Percentiles rank a stretch among this genome's conserved stretches.
phyloP scores from a whole-genome alignment of 2,888 invertebrate species.

The Halictus quadricinctus region DNA sequence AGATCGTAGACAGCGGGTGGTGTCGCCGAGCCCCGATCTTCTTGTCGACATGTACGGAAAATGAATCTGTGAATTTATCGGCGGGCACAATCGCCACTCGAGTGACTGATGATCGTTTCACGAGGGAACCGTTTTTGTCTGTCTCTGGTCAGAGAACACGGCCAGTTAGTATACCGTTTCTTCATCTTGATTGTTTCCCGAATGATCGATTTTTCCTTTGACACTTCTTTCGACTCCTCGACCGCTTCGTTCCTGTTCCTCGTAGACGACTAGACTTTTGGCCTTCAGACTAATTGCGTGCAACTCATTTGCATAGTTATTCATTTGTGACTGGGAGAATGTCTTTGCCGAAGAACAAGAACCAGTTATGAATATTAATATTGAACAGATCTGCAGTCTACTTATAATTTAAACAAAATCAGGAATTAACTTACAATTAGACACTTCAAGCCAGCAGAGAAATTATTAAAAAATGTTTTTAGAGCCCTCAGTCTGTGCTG shows the following conservation, averaged over 20 bases:
- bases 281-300: neutral
- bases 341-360: neutral
- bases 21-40: constrained; percentile 47
- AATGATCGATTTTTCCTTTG: neutral
- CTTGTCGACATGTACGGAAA: constrained; percentile 54
- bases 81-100: constrained; percentile 49
- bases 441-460: too few relatives aligned
- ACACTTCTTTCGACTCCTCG: neutral
- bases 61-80: constrained; percentile 62
- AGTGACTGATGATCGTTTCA: constrained; percentile 62
- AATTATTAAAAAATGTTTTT: too few relatives aligned
- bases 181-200: constrained; percentile 4
- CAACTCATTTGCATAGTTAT: neutral
- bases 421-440: too few relatives aligned
- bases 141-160: constrained; percentile 20
- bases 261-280: neutral
- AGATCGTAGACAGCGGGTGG: constrained; percentile 63
- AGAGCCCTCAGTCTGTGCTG: too few relatives aligned
- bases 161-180: neutral
- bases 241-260: neutral
- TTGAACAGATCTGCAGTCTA: too few relatives aligned
- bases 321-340: neutral
- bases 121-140: constrained; percentile 52
- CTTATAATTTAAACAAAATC: too few relatives aligned
- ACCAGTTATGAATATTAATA: neutral